A percentile compares a stretch with the other conserved stretches of the same genome.
These are phyloP conservation scores for Mus musculus DNA, from an alignment of 2,113 vertebrate species.

Conservation along the genomic window GRCm39 chr14:71338001-71338500, in stretches of 20 bases:
- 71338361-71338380: no score
- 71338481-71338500: not conserved
- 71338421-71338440: not conserved
- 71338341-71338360: no score
- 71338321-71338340: no score
- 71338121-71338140: not conserved
- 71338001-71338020: no score
- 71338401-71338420: not conserved
- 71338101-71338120: not conserved
- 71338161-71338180: not conserved
- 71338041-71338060: no score
- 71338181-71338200: not conserved
- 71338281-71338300: no score
- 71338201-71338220: not conserved
- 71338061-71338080: not conserved
- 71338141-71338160: not conserved
- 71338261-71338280: no score
- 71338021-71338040: no score
- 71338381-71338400: not conserved
- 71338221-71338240: not conserved
- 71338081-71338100: not conserved
- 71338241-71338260: no score
- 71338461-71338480: not conserved
- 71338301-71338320: no score
- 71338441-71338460: not conserved